Evolutionary conservation across 2,888 invertebrate genomes (phyloP), one percentile per base, ranked within the genome.

Genomic region (Branchinecta sandiegonensis): DNA sequence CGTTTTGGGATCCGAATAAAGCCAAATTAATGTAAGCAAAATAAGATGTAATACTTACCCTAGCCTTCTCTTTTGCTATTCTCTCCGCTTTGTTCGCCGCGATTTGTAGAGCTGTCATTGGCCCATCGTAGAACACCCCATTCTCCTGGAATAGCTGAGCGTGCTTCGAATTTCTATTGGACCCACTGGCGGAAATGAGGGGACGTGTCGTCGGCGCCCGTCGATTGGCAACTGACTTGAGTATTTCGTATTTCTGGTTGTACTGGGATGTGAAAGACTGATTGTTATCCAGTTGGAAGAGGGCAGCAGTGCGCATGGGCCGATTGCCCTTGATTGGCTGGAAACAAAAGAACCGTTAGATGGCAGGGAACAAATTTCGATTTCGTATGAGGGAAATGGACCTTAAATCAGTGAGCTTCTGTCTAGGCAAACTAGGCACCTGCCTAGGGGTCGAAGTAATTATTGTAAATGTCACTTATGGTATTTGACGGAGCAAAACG

Each of bases 91-190:
- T 83, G 70, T 86, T 83, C 46, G 84, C 80, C 14, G 90, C 91
- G 67, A 92, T 87, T 74, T 90, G 89, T 73, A 87, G 83, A 1
- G 94, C 93, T 72, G 86, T 82, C 67, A 90, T 80, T 8, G 94
- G 94, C 76, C 83, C 84, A 74, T 95, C 94, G 76, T 91, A 89
- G 71, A 82, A 83, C 70, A 96, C 88, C 48, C 89, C 90, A 76
- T 86, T 87, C 73, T 93, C 94, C 70, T 84, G 84, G 74, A 94
- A 80, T 70, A 92, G 86, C 66, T 88, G 87, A 46, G 88, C 85
- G 77, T 92, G 91, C 77, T 91, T 92, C 63, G 88, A 84, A 78
- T 87, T 90, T 79, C 17, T 46, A 47, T 50, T 17, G 46, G 50
- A 23, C 6, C 10, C 14, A 17, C 37, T 14, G 14, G 66, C 23